Base-by-base conservation (phyloP, 2,888 invertebrate genomes). In the Neoascia interrupta region DNA sequence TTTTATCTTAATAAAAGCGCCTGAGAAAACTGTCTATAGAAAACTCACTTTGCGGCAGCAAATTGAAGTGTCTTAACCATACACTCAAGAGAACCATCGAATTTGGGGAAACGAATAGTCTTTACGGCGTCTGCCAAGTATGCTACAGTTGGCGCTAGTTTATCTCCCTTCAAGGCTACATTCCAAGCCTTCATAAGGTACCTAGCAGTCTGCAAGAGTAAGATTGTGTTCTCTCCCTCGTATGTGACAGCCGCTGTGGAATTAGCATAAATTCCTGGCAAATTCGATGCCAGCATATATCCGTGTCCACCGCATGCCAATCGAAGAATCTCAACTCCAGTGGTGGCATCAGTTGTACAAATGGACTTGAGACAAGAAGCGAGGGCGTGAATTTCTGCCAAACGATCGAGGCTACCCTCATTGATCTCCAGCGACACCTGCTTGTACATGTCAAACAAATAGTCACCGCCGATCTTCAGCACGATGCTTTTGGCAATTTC, bases 261-360 rank as follows among this genome's bases (percentile, higher is more conserved):
- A 73, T 93, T 90, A 0, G 94, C 94, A 87, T 96, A 97, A 1
- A 94, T 93, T 76, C 92, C 91, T 16, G 97, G 96, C 82, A 98
- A 90, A 87, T 94, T 96, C 81, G 97, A 94, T 15, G 94, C 90
- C 37, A 93, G 91, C 93, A 96, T 94, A 90, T 96, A 98, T 2
- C 98, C 98, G 88, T 98, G 98, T 0, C 98, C 98, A 53, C 98
- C 98, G 88, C 98, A 98, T 15, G 97, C 91, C 74, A 96, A 91
- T 18, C 98, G 93, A 82, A 96, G 93, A 10, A 92, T 92, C 89
- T 98, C 98, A 37, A 97, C 92, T 61, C 93, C 94, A 58, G 87
- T 88, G 1, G 94, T 92, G 31, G 93, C 92, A 85, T 95, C 94
- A 3, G 92, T 90, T 0, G 96, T 93, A 70, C 92, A 92, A 21